A percentile compares a stretch with the other conserved stretches of the same genome.
phyloP scores from a whole-genome alignment of 2,797 vertebrate genomes.

The Cynopterus sphinx region DNA sequence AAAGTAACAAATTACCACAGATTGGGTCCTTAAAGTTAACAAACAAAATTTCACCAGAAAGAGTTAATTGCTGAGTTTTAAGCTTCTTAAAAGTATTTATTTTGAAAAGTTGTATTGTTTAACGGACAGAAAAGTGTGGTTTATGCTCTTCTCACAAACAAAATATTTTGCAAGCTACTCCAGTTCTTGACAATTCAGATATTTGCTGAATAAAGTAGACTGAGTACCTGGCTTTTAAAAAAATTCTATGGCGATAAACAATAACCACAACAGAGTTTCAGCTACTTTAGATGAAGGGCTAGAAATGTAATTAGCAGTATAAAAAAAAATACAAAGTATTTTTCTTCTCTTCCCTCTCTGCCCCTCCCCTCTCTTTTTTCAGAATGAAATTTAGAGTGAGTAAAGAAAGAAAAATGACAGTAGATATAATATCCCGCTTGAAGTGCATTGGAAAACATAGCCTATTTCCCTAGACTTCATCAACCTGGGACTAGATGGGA shows the following conservation, averaged over 20 bases:
- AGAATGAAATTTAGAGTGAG: background rate
- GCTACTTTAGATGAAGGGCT: background rate
- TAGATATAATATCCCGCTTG: background rate
- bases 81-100: slow-evolving; percentile 34
- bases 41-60: background rate
- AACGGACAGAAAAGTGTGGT: background rate
- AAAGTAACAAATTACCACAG: slow-evolving; percentile 12
- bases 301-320: background rate
- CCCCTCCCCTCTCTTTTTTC: background rate
- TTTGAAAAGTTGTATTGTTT: slow-evolving; percentile 15
- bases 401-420: background rate
- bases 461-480: background rate
- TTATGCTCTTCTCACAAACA: slow-evolving; percentile 15
- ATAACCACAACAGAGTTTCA: background rate
- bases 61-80: slow-evolving; percentile 32
- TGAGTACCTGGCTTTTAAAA: background rate
- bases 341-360: background rate
- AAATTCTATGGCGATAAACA: background rate
- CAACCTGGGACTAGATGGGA: background rate
- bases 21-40: background rate
- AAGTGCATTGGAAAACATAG: background rate
- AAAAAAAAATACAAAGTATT: background rate
- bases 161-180: slow-evolving; percentile 21
- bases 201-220: background rate
- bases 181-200: slow-evolving; percentile 10